These are phyloP conservation scores for Halcyon chelicuti DNA, from an alignment of 2,797 vertebrate genomes.

Conservation along the genomic window DNA sequence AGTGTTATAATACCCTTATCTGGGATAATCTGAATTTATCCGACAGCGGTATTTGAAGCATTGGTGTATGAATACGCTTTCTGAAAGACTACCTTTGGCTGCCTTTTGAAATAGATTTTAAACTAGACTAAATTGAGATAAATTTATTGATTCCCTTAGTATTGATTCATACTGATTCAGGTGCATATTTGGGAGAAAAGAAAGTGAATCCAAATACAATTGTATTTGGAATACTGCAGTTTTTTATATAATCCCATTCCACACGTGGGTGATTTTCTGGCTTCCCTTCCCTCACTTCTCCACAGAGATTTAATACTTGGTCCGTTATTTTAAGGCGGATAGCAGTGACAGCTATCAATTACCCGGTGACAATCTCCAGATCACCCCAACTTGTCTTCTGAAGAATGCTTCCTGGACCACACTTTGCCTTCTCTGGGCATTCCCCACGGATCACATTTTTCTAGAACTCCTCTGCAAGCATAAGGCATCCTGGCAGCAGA, in stretches of 20 bases:
- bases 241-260: background rate
- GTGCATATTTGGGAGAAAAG: background rate
- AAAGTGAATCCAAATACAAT: background rate
- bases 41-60: background rate
- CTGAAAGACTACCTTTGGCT: background rate
- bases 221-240: background rate
- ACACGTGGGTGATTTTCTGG: background rate
- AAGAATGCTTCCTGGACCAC: background rate
- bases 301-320: background rate
- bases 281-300: background rate
- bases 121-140: background rate
- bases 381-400: background rate
- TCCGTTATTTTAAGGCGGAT: background rate
- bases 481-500: background rate
- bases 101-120: background rate
- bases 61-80: background rate
- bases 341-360: background rate
- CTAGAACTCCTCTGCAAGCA: background rate
- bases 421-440: background rate
- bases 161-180: background rate
- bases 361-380: background rate
- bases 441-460: fast-evolving
- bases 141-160: background rate
- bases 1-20: background rate
- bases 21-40: background rate